These are phyloP conservation scores for Brachyptera risi DNA, from an alignment of 2,888 invertebrate species.

Conservation along the genomic window DNA sequence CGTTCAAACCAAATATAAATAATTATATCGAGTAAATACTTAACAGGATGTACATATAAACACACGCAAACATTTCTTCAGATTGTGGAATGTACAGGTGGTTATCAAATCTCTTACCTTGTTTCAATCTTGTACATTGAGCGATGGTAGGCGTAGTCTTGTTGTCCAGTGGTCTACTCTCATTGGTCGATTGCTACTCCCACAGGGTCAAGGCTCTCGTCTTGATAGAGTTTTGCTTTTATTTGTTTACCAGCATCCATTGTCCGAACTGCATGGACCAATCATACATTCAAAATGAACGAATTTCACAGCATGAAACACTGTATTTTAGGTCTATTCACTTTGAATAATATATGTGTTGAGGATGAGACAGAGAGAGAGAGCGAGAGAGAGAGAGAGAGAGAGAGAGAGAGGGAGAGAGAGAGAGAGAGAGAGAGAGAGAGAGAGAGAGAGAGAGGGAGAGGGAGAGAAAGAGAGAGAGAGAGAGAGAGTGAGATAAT, in stretches of 20 bases:
- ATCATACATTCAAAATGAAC: constrained; percentile 22
- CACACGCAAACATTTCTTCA: no score
- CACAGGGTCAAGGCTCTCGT: constrained; percentile 20
- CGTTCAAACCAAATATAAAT: no score
- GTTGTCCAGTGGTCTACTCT: constrained; percentile 1
- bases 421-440: no score
- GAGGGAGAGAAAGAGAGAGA: constrained; percentile 8
- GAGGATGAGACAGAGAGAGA: not conserved
- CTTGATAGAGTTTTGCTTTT: constrained; percentile 2
- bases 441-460: constrained; percentile 19
- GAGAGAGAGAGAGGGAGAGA: not conserved
- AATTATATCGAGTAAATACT: no score
- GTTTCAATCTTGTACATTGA: constrained; percentile 1
- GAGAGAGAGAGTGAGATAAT: no score
- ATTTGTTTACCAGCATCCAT: constrained; percentile 14
- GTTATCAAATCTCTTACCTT: not conserved
- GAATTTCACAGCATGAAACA: constrained; percentile 16
- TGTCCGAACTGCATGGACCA: constrained; percentile 16
- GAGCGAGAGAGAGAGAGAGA: not conserved
- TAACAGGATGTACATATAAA: no score
- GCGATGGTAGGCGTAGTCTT: constrained; percentile 5
- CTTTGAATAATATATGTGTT: not conserved
- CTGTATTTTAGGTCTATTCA: constrained; percentile 13
- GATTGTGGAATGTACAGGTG: no score
- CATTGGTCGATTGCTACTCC: constrained; percentile 12